Conservation (phyloP, 2,888 invertebrate species). For the Netelia melanura region DNA sequence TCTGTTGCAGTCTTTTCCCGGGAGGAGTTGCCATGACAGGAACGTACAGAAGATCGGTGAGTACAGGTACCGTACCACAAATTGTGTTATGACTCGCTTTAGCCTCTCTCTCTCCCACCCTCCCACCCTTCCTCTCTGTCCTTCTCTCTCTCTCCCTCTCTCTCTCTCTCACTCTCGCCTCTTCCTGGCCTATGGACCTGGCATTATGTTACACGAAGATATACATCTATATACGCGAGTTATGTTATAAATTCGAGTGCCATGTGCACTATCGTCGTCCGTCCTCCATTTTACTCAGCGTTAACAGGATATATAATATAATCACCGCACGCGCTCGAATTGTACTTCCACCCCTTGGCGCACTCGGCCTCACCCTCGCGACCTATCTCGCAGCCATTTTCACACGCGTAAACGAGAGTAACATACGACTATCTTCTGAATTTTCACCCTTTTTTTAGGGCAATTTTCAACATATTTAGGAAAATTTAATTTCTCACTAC, state of each 20-base stretch:
- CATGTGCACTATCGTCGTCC: constrained; percentile 42
- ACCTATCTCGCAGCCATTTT: neutral
- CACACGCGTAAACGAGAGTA: neutral
- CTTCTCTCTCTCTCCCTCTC: neutral
- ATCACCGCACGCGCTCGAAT: constrained; percentile 42
- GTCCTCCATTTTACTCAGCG: constrained; percentile 51
- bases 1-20: constrained; percentile 87
- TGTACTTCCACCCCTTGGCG: constrained; percentile 46
- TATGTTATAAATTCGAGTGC: constrained; percentile 25
- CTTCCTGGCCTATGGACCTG: neutral
- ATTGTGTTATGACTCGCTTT: constrained; percentile 64
- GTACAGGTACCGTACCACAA: constrained; percentile 79
- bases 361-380: neutral
- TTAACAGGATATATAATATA: constrained; percentile 24
- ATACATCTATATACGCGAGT: neutral
- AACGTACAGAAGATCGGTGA: constrained; percentile 87
- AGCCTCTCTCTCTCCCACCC: constrained; percentile 38
- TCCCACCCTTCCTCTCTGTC: neutral
- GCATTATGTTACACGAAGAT: neutral
- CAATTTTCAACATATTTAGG: neutral
- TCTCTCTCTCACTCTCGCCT: neutral
- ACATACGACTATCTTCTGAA: neutral
- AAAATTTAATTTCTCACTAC: neutral
- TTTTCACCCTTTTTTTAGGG: neutral
- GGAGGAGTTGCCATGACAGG: constrained; percentile 88